Conservation (phyloP, 1,140 invertebrate genomes). For the Tetraneura akinire region DNA sequence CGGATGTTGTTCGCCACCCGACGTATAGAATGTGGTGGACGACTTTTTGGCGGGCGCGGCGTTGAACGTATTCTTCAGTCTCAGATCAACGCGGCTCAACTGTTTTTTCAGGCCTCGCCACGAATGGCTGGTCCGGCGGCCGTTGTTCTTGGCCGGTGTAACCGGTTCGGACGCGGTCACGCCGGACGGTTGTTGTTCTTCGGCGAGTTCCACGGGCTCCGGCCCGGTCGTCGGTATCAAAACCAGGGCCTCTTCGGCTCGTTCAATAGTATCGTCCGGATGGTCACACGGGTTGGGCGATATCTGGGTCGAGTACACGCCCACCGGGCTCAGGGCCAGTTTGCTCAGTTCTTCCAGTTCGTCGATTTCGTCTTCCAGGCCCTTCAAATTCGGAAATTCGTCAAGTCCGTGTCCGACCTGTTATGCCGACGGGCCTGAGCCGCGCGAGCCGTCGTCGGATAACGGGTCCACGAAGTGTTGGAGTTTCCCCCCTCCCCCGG, state of each 20-base stretch:
- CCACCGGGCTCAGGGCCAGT: conserved; percentile 52
- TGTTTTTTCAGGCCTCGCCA: conserved; percentile 74
- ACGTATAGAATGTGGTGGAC: conserved; percentile 50
- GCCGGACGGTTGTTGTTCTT: not conserved
- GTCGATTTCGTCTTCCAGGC: conserved; percentile 54
- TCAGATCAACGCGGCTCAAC: conserved; percentile 77
- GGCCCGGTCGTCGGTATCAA: not conserved
- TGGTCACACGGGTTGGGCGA: conserved; percentile 56
- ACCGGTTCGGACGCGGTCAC: conserved; percentile 11
- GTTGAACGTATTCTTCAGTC: conserved; percentile 70
- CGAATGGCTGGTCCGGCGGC: conserved; percentile 54
- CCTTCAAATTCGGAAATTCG: conserved; percentile 52
- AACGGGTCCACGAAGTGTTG: not conserved
- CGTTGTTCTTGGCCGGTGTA: conserved; percentile 34
- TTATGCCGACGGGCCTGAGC: not conserved
- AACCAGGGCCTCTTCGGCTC: conserved; percentile 56
- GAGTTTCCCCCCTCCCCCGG: no score
- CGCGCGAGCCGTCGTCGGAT: not conserved
- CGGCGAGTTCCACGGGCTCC: not conserved
- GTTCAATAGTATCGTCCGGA: conserved; percentile 51
- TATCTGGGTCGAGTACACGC: conserved; percentile 57
- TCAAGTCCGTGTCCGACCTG: not conserved
- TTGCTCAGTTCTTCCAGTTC: conserved; percentile 58
- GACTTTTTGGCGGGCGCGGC: conserved; percentile 42
- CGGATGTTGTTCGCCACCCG: not conserved